Evolutionary conservation across 2,797 vertebrate genomes (phyloP).

Genomic region (Avahi laniger): DNA sequence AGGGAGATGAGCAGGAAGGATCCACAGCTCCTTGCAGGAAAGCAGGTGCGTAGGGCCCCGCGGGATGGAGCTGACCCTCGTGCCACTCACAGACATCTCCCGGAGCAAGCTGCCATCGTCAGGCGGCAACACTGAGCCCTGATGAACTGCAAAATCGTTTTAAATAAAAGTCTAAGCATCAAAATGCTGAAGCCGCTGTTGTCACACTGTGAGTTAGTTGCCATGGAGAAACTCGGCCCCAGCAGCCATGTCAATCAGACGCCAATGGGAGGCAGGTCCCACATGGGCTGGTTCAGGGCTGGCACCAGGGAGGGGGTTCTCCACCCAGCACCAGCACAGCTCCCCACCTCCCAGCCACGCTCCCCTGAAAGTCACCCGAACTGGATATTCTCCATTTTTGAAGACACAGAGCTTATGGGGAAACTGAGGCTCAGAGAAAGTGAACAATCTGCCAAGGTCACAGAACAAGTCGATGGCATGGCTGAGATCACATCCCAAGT

Average conservation of each 20-base stretch:
- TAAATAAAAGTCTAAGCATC: slow-evolving; percentile 55
- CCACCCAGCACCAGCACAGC: background rate
- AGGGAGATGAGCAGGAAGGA: background rate
- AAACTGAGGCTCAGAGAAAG: background rate
- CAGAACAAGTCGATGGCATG: background rate
- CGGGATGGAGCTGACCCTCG: background rate
- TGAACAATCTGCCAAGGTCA: background rate
- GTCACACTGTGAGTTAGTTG: slow-evolving; percentile 58
- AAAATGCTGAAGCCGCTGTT: slow-evolving; percentile 62
- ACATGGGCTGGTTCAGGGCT: background rate
- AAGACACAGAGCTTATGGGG: background rate
- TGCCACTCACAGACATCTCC: background rate
- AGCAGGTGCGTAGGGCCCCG: background rate
- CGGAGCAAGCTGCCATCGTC: background rate
- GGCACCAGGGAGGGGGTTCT: background rate
- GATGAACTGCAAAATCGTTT: slow-evolving; percentile 50
- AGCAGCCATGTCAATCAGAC: background rate
- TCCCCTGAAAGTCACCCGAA: background rate
- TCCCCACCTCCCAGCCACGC: background rate
- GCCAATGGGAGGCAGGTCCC: slow-evolving; percentile 14
- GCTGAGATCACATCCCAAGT: background rate
- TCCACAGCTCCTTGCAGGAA: background rate
- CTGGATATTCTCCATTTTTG: background rate
- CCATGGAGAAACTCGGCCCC: slow-evolving; percentile 57
- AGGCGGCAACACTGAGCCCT: background rate